Evolutionary conservation across 1,140 invertebrate genomes (phyloP).

Genomic region (Periplaneta americana): DNA sequence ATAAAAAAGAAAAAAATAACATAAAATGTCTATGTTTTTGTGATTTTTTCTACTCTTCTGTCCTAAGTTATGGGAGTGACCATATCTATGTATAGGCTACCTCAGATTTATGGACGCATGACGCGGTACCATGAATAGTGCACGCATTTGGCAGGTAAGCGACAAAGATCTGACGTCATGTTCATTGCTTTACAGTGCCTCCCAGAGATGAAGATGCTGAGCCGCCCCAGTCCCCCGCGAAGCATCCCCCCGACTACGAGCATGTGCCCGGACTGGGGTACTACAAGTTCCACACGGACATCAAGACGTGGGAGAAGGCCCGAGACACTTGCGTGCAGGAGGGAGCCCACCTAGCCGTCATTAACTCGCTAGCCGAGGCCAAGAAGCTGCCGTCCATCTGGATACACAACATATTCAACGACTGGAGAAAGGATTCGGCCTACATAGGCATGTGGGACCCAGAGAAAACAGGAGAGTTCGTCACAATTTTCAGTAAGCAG

Average conservation of each 20-base stretch:
- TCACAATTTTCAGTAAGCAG: background rate
- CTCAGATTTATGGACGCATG: too few species aligned
- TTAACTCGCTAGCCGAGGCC: slow-evolving; percentile 33
- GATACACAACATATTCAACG: background rate
- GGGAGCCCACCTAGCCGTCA: slow-evolving; percentile 32
- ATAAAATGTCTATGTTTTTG: too few species aligned
- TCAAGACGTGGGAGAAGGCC: slow-evolving; percentile 34
- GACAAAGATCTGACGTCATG: too few species aligned
- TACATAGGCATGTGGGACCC: background rate
- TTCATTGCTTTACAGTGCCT: background rate
- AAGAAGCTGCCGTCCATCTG: background rate
- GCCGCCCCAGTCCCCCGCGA: too few species aligned
- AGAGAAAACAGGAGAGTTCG: background rate
- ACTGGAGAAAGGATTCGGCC: background rate
- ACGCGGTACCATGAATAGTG: too few species aligned
- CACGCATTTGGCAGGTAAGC: too few species aligned
- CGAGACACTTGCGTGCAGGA: slow-evolving; percentile 33
- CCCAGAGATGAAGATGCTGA: background rate
- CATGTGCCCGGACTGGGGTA: slow-evolving; percentile 30
- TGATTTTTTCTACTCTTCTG: too few species aligned
- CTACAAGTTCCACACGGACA: slow-evolving; percentile 36
- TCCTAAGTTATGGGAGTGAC: too few species aligned
- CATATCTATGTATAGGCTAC: too few species aligned
- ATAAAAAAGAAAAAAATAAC: too few species aligned
- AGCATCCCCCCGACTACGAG: background rate